phyloP scores from a whole-genome alignment of 2,113 vertebrate genomes.

The Oreochromis aureus region DNA sequence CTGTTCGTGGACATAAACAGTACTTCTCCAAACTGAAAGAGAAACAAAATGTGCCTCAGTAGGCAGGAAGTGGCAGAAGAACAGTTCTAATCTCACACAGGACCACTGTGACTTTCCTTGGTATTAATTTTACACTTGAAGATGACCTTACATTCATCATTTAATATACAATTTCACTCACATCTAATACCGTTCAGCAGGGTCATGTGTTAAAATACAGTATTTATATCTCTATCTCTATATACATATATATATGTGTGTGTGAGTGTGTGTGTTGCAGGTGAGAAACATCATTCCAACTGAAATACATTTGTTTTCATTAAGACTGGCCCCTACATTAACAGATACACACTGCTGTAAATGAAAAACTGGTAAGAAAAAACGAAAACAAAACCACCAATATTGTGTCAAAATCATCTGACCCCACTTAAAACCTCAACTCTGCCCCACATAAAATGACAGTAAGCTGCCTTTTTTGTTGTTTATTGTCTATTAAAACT shows the following conservation, averaged over 20 bases:
- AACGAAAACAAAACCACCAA: not conserved
- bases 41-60: not conserved
- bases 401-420: not conserved
- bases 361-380: not conserved
- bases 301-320: not conserved
- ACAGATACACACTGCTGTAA: not conserved
- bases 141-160: not conserved
- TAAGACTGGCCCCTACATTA: not conserved
- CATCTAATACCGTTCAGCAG: not conserved
- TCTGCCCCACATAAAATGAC: not conserved
- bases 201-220: not conserved
- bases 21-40: not conserved
- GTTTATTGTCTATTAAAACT: slow-evolving; percentile 18
- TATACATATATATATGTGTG: too few relatives aligned
- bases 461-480: slow-evolving; percentile 2
- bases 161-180: not conserved
- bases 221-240: not conserved
- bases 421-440: not conserved
- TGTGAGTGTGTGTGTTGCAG: not conserved
- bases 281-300: not conserved
- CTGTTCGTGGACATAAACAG: not conserved
- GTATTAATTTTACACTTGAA: not conserved
- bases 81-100: not conserved
- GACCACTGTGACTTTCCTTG: not conserved
- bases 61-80: not conserved